Percentiles rank a stretch among this genome's conserved stretches.
Conservation (phyloP, 2,113 vertebrate species). For the Anoplopoma fimbria region DNA sequence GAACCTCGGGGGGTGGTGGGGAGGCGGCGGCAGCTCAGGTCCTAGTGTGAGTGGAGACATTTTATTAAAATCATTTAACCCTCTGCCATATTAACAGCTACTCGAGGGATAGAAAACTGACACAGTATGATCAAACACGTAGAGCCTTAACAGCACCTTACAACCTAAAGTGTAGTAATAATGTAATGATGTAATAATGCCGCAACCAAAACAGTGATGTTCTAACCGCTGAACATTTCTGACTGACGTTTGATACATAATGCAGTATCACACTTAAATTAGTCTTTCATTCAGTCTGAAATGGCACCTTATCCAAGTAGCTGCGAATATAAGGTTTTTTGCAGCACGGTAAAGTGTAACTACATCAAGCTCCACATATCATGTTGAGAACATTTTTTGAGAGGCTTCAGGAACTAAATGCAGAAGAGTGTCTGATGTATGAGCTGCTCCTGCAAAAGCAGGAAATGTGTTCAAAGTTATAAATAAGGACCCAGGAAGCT, state of each 20-base stretch:
- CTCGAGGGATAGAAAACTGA: background rate
- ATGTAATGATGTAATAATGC: too few species aligned
- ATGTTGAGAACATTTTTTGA: too few species aligned
- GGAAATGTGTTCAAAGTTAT: background rate
- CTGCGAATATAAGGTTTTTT: background rate
- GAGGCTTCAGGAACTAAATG: too few species aligned
- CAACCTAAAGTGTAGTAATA: background rate
- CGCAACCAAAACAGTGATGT: background rate
- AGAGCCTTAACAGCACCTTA: background rate
- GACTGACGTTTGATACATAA: background rate
- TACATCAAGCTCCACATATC: too few species aligned
- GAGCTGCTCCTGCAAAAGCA: slow-evolving; percentile 7
- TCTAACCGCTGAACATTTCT: background rate
- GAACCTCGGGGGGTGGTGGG: slow-evolving; percentile 7
- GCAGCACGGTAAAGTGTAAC: background rate
- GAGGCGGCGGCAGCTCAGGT: background rate
- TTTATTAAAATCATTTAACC: slow-evolving; percentile 42
- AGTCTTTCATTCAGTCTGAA: background rate
- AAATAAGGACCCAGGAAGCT: slow-evolving; percentile 18
- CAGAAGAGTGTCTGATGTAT: background rate
- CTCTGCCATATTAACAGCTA: background rate
- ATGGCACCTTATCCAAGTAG: background rate
- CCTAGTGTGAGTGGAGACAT: background rate
- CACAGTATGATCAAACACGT: slow-evolving; percentile 13
- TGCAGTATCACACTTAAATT: slow-evolving; percentile 7